These are phyloP conservation scores for Cygnus olor DNA, from an alignment of 2,797 vertebrate genomes.

Conservation along the genomic window DNA sequence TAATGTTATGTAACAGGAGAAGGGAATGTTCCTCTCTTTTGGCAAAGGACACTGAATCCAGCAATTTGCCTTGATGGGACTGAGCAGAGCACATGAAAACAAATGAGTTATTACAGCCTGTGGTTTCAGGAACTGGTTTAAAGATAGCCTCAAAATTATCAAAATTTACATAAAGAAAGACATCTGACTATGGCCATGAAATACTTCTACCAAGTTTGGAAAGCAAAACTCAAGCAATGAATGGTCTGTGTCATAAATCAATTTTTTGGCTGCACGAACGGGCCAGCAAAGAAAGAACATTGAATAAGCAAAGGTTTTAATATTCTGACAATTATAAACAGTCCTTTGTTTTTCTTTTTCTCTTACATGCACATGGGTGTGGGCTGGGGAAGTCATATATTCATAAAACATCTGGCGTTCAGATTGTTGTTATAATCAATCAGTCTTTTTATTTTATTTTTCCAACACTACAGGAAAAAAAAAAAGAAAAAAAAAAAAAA, in stretches of 20 bases:
- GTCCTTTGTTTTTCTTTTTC: constrained; percentile 67
- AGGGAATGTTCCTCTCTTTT: constrained; percentile 64
- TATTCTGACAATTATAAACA: constrained; percentile 73
- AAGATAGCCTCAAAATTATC: constrained; percentile 74
- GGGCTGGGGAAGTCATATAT: constrained; percentile 32
- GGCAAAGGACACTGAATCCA: not conserved
- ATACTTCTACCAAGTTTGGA: constrained; percentile 75
- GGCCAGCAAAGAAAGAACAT: constrained; percentile 59
- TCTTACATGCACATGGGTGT: constrained; percentile 38
- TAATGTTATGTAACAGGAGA: constrained; percentile 65
- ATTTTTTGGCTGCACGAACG: constrained; percentile 63
- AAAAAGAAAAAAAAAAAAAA: constrained; percentile 26
- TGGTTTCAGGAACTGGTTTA: constrained; percentile 59
- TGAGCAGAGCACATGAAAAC: constrained; percentile 37
- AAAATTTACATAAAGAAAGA: constrained; percentile 75
- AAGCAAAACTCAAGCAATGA: constrained; percentile 68
- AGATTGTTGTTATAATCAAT: constrained; percentile 41
- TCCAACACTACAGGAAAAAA: not conserved
- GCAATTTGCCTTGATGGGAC: constrained; percentile 61
- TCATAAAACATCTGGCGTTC: constrained; percentile 67
- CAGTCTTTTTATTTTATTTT: constrained; percentile 49
- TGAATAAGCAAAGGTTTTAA: constrained; percentile 74
- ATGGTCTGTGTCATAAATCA: constrained; percentile 69
- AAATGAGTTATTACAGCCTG: constrained; percentile 58
- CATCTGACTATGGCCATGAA: constrained; percentile 64